phyloP scores from a whole-genome alignment of 2,888 invertebrate genomes.

The Polyommatus iphigenia region DNA sequence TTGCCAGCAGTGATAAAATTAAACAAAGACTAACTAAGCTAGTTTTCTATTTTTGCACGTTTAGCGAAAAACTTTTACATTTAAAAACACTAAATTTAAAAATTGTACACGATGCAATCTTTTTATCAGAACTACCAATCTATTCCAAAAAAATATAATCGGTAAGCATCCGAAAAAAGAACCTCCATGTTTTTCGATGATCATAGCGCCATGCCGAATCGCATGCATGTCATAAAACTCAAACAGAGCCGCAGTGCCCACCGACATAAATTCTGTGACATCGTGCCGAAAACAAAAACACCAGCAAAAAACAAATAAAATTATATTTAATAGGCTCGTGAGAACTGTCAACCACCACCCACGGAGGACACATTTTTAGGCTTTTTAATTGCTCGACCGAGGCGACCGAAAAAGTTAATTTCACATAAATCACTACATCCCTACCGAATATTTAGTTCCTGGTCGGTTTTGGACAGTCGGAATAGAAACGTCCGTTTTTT shows the following conservation, averaged over 20 bases:
- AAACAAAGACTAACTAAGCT: too few species aligned
- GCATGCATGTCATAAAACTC: constrained; percentile 54
- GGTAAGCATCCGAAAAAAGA: not conserved
- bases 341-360: constrained; percentile 79
- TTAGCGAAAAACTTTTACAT: too few species aligned
- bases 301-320: constrained; percentile 68
- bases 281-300: constrained; percentile 52
- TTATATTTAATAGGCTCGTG: constrained; percentile 78
- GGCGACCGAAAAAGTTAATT: constrained; percentile 70
- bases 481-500: constrained; percentile 25
- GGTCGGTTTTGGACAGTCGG: not conserved
- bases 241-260: constrained; percentile 50
- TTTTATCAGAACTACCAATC: not conserved
- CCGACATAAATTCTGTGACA: constrained; percentile 56
- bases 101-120: not conserved
- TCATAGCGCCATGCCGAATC: constrained; percentile 46
- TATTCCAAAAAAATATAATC: not conserved
- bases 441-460: constrained; percentile 58
- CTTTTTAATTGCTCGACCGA: constrained; percentile 78
- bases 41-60: too few species aligned
- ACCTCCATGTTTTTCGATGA: constrained; percentile 3
- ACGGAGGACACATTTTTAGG: constrained; percentile 72
- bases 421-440: constrained; percentile 74
- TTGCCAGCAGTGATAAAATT: too few species aligned
- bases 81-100: not conserved